phyloP scores from a whole-genome alignment of 1,140 invertebrate species.

The Scaptomyza montana region DNA sequence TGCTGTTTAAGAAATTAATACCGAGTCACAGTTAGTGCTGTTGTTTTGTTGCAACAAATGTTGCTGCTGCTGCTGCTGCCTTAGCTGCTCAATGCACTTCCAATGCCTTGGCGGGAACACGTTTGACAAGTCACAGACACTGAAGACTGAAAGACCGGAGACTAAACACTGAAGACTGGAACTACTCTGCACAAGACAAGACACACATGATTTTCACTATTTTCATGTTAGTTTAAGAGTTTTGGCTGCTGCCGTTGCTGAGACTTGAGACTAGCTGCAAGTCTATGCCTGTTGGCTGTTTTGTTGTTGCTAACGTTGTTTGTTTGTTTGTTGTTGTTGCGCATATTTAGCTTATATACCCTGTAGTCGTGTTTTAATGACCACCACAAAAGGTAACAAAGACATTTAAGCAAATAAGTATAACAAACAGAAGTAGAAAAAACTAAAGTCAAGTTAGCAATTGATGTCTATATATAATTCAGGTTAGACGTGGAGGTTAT shows the following conservation, averaged over 20 bases:
- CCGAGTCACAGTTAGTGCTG: conserved; percentile 69
- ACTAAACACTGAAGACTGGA: conserved; percentile 21
- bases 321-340: conserved; percentile 38
- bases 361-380: conserved; percentile 8
- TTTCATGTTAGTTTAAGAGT: conserved; percentile 67
- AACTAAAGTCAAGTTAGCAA: not conserved
- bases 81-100: conserved; percentile 77
- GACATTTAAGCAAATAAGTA: no score
- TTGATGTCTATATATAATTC: no score
- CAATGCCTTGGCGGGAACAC: conserved; percentile 76
- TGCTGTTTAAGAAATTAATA: conserved; percentile 66
- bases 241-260: conserved; percentile 11
- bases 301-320: conserved; percentile 6
- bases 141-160: conserved; percentile 34
- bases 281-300: not conserved
- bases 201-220: conserved; percentile 81
- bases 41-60: conserved; percentile 29
- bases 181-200: conserved; percentile 6
- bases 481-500: no score
- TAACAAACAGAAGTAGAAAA: not conserved
- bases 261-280: not conserved
- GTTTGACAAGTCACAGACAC: conserved; percentile 75
- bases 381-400: no score
- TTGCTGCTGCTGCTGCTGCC: conserved; percentile 36
- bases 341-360: conserved; percentile 23